Conservation (phyloP, 2,113 vertebrate species). For the Diglossa brunneiventris region DNA sequence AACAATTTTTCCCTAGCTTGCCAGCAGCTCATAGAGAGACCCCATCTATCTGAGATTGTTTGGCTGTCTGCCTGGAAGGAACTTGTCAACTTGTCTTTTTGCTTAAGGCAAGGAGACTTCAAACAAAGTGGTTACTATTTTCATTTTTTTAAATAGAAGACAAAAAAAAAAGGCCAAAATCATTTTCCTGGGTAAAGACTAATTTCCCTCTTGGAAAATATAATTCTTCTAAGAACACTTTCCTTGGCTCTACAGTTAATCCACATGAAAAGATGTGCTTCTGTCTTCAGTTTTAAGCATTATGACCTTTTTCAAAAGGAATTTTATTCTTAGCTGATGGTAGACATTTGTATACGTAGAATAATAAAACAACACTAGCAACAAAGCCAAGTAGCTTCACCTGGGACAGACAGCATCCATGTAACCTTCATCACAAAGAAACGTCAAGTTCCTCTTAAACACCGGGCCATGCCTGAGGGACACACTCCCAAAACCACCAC, state of each 20-base stretch:
- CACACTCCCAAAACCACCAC: background rate
- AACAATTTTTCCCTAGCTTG: background rate
- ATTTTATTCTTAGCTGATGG: background rate
- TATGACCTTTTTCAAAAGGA: background rate
- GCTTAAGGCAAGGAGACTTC: conserved; percentile 34
- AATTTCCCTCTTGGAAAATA: background rate
- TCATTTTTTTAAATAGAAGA: fast-evolving
- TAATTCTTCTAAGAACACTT: background rate
- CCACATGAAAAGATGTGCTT: background rate
- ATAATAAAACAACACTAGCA: background rate
- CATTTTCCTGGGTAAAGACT: background rate
- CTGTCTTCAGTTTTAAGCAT: background rate
- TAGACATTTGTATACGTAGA: background rate
- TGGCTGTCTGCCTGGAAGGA: conserved; percentile 50
- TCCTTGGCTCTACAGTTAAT: background rate
- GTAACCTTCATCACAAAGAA: background rate
- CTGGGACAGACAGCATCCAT: background rate
- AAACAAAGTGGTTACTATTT: conserved; percentile 21
- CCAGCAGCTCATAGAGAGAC: background rate
- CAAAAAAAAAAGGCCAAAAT: background rate
- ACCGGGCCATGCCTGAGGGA: background rate
- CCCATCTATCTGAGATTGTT: conserved; percentile 27
- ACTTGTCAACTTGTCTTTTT: conserved; percentile 45
- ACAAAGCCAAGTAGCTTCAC: background rate
- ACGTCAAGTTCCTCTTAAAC: background rate